Conservation (phyloP, 2,113 vertebrate genomes). For the Myrmophylax atrothorax region DNA sequence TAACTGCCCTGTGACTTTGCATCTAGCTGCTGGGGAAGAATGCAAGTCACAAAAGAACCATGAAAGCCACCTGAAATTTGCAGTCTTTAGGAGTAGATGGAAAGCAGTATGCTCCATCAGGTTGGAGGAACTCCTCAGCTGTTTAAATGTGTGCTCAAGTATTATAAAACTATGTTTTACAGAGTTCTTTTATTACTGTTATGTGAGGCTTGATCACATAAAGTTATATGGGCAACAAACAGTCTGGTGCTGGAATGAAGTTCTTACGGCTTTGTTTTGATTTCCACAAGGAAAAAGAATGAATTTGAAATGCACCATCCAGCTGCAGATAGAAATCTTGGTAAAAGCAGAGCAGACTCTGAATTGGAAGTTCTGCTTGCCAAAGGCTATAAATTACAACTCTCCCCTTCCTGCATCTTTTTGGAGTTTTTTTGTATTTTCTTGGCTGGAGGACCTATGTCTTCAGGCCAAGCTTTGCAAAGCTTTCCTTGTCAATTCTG, state of each 20-base stretch:
- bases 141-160: constrained; percentile 1
- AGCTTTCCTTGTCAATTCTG: background rate
- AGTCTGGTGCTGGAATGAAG: constrained; percentile 22
- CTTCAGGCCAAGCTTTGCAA: background rate
- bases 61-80: background rate
- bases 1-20: background rate
- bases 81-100: background rate
- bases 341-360: constrained; percentile 18
- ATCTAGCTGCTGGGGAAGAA: background rate
- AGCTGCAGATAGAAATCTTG: constrained; percentile 33
- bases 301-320: constrained; percentile 28
- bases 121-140: background rate
- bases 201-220: constrained; percentile 1
- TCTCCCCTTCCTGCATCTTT: background rate
- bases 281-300: constrained; percentile 45
- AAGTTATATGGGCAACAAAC: constrained; percentile 49
- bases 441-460: background rate
- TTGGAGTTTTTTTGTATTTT: background rate
- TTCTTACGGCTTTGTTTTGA: constrained; percentile 30
- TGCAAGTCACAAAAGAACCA: background rate
- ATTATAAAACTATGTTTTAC: constrained; percentile 40
- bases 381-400: background rate
- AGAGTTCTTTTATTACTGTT: constrained; percentile 39
- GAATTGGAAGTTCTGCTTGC: background rate
- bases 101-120: background rate